phyloP scores from a whole-genome alignment of 35 echinoderm and acorn worm species.

The Apostichopus californicus region DNA sequence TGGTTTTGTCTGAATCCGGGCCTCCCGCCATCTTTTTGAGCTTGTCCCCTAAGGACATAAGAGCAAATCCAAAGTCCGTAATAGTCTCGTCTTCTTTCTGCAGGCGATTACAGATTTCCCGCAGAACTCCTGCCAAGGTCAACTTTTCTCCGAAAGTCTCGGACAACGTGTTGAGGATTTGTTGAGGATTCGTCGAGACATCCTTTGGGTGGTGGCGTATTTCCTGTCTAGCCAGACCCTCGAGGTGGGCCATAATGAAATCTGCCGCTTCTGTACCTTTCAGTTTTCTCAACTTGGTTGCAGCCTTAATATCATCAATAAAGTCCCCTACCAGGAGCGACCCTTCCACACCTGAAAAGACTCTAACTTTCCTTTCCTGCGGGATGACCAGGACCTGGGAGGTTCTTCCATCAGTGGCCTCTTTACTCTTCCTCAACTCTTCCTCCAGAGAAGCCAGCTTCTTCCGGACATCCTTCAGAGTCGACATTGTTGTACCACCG shows the following conservation, averaged over 20 bases:
- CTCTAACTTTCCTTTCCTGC: background rate
- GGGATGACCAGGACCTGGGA: background rate
- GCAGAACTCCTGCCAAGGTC: background rate
- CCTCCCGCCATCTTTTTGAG: background rate
- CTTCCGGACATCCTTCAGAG: background rate
- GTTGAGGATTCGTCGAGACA: background rate
- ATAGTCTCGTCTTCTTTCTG: slow-evolving; percentile 3
- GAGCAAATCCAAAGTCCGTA: background rate
- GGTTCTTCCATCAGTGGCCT: background rate
- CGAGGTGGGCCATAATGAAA: background rate
- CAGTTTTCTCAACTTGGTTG: background rate
- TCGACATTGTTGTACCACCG: background rate
- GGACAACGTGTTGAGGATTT: background rate
- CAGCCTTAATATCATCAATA: background rate
- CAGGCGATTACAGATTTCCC: background rate
- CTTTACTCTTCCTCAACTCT: background rate
- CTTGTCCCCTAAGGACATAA: slow-evolving; percentile 10
- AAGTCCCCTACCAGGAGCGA: background rate
- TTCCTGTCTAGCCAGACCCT: background rate
- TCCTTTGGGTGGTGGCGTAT: background rate
- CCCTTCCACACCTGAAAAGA: background rate
- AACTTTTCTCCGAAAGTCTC: slow-evolving; percentile 12
- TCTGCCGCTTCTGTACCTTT: background rate
- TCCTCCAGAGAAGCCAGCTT: background rate
- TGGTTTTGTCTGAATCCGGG: background rate